Evolutionary conservation across 2,113 vertebrate species (phyloP).

Genomic region (Chaetura pelagica): DNA sequence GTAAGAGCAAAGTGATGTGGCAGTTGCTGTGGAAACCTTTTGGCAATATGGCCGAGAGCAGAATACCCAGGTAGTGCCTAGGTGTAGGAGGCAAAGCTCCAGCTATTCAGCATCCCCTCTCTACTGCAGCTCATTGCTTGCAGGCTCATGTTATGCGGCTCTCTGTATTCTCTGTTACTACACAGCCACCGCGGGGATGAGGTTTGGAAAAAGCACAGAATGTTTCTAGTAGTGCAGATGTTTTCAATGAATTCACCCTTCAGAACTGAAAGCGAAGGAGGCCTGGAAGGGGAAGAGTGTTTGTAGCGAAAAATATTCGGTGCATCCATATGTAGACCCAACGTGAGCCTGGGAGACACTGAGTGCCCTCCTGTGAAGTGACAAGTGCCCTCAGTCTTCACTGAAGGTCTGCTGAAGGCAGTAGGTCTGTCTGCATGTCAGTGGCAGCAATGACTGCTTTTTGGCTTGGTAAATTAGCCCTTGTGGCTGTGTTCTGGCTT

Average conservation of each 20-base stretch:
- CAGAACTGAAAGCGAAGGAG: constrained; percentile 61
- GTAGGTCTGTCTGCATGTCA: constrained; percentile 18
- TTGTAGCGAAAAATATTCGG: constrained; percentile 15
- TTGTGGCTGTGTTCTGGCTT: constrained; percentile 36
- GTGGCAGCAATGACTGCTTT: constrained; percentile 44
- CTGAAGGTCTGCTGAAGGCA: constrained; percentile 48
- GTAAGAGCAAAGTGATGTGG: neutral
- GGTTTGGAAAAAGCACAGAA: constrained; percentile 63
- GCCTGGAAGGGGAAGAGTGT: constrained; percentile 65
- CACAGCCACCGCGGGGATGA: constrained; percentile 45
- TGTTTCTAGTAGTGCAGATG: constrained; percentile 65
- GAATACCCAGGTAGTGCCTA: neutral
- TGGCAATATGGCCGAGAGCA: neutral
- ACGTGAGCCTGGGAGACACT: constrained; percentile 27
- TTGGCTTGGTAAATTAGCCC: constrained; percentile 49
- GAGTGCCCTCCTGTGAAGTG: constrained; percentile 61
- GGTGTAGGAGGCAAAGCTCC: neutral
- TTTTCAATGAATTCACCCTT: constrained; percentile 70
- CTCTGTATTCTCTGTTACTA: constrained; percentile 35
- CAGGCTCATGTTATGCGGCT: neutral
- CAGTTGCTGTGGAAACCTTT: constrained; percentile 11
- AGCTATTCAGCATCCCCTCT: neutral
- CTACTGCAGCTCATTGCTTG: neutral
- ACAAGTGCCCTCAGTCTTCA: constrained; percentile 50
- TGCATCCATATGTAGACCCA: constrained; percentile 56